phyloP scores from a whole-genome alignment of 1,140 invertebrate genomes.

The Melitaea cinxia region DNA sequence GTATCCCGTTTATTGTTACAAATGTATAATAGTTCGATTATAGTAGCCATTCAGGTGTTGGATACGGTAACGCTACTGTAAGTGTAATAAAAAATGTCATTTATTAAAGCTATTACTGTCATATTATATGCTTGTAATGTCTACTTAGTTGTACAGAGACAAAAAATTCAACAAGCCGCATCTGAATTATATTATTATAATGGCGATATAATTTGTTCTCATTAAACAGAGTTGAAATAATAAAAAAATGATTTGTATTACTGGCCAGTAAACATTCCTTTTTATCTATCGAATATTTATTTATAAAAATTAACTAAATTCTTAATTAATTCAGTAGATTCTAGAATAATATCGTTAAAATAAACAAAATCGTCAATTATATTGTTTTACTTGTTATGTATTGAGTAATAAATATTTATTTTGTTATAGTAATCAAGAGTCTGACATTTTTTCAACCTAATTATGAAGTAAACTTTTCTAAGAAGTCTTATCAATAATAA shows the following conservation, averaged over 20 bases:
- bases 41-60: not conserved
- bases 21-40: slow-evolving; percentile 1
- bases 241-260: too few relatives aligned
- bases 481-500: slow-evolving; percentile 3
- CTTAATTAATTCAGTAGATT: too few relatives aligned
- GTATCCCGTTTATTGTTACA: slow-evolving; percentile 17
- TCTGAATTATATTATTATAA: not conserved
- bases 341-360: too few relatives aligned
- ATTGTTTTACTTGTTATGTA: too few relatives aligned
- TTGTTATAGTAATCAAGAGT: not conserved
- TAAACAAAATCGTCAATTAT: too few relatives aligned
- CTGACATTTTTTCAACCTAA: not conserved
- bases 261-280: too few relatives aligned
- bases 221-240: not conserved
- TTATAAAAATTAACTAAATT: too few relatives aligned
- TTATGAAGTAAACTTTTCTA: not conserved
- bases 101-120: not conserved
- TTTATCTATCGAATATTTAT: too few relatives aligned
- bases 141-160: not conserved
- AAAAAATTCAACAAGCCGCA: not conserved
- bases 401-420: too few relatives aligned
- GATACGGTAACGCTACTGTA: not conserved
- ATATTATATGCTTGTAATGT: not conserved
- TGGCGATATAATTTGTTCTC: not conserved
- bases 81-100: not conserved